Conservation (phyloP, 2,113 vertebrate genomes). For the Ciconia stormi region DNA sequence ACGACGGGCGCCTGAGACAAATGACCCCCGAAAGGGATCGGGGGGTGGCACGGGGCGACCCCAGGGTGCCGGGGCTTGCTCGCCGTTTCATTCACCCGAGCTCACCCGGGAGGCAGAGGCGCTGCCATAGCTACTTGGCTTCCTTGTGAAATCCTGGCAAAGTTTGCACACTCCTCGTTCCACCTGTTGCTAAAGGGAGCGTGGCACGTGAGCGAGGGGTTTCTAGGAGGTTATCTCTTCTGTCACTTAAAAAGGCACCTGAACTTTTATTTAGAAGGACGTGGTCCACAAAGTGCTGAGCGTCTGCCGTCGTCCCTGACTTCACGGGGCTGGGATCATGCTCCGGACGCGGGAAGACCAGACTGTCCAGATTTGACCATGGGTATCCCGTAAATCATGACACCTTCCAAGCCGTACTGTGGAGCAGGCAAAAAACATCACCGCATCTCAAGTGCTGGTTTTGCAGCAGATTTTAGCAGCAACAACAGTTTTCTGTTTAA, state of each 20-base stretch:
- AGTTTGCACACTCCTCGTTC: fast-evolving
- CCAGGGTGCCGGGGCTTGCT: background rate
- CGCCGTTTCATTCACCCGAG: fast-evolving
- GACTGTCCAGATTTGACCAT: background rate
- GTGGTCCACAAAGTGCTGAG: fast-evolving
- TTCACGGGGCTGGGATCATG: background rate
- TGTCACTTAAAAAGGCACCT: background rate
- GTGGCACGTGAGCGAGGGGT: fast-evolving
- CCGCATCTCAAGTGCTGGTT: background rate
- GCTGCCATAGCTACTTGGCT: fast-evolving
- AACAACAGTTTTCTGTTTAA: background rate
- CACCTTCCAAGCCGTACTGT: background rate
- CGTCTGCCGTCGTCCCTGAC: fast-evolving
- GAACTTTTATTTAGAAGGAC: background rate
- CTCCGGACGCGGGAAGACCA: background rate
- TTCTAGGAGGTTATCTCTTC: background rate
- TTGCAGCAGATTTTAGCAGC: background rate
- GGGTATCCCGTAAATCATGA: background rate
- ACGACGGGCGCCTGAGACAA: fast-evolving
- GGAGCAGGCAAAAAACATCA: background rate
- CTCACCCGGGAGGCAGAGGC: background rate
- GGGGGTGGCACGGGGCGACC: fast-evolving
- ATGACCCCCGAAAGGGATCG: background rate
- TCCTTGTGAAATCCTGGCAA: background rate
- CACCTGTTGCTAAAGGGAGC: background rate